Evolutionary conservation across 2,888 invertebrate species (phyloP), one percentile per base, ranked within the genome.

Genomic region (Tenthredo distinguenda): DNA sequence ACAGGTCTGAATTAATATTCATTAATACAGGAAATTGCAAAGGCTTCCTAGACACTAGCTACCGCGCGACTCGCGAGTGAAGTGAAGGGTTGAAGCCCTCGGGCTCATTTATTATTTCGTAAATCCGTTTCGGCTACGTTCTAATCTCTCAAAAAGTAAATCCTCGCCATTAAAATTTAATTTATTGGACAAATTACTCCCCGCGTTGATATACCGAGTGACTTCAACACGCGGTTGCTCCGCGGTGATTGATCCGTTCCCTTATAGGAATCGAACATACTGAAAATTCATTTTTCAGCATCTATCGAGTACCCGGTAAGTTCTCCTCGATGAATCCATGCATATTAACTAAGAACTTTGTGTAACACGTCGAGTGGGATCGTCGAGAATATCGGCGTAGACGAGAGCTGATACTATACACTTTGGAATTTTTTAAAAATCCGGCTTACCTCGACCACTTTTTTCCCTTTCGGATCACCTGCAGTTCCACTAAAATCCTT

Each of bases 21-120:
- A 83, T 83, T 83, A 83, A 83, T 83, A 83, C 83, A 71, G 83
- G 83, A 83, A 83, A 83, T 83, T 83, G 83, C 83, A 71, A 50
- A 83, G 83, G 68, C 68, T 68, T 68, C 47, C 83, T 43, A 47
- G 34, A 65, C 74, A 74, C 21, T 43, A 74, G n/a, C 40, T 74
- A 43, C 74, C 21, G 68, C 68, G 15, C 68, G 15, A n/a, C 43
- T 37, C 21, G 43, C 12, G 18, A 43, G 74, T 34, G 34, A 62
- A 26, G 62, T 34, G 18, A 55, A 77, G 77, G 77, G 77, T 26
- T 40, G 62, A 40, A 21, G 62, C 37, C 62, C 47, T 1, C 31
- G 68, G 68, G 43, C 31, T 83, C 83, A 83, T 83, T 83, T 47
- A 83, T 68, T 83, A 83, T 83, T 83, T 83, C 47, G 18, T 40